These are phyloP conservation scores for Trimorus sp. DNA, from an alignment of 2,888 invertebrate genomes.

Conservation along the genomic window DNA sequence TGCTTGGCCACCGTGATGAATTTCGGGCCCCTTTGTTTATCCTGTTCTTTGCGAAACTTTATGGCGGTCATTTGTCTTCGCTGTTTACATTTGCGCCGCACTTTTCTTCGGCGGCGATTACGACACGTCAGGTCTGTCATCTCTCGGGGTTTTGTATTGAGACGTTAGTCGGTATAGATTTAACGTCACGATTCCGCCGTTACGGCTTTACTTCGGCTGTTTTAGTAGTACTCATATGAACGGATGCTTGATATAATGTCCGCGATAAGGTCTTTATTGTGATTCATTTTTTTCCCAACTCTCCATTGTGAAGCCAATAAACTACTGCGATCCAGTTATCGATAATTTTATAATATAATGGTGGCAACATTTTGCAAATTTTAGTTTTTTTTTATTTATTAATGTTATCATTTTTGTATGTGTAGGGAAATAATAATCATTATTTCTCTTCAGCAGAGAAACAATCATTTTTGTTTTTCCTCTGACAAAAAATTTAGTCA, in stretches of 20 bases:
- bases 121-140: conserved; percentile 41
- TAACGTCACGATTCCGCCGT: conserved; percentile 31
- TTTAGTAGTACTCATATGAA: conserved; percentile 18
- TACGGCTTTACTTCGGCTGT: conserved; percentile 7
- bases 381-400: no score
- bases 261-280: conserved; percentile 4
- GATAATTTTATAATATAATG: no score
- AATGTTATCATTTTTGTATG: no score
- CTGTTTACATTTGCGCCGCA: conserved; percentile 45
- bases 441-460: no score
- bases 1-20: conserved; percentile 30
- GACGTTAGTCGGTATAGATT: conserved; percentile 34
- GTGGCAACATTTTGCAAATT: no score
- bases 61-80: conserved; percentile 50
- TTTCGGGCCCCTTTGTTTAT: conserved; percentile 46
- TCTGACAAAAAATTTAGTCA: no score
- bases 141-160: conserved; percentile 40
- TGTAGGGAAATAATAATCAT: no score
- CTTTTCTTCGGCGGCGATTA: conserved; percentile 52
- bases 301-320: no score
- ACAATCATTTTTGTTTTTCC: no score
- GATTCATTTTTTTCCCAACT: no score
- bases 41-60: conserved; percentile 30
- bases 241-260: background rate
- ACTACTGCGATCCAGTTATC: no score